Percentiles rank a stretch among this genome's conserved stretches.
Conservation (phyloP, 2,888 invertebrate genomes). For the Drosophila anomalata region DNA sequence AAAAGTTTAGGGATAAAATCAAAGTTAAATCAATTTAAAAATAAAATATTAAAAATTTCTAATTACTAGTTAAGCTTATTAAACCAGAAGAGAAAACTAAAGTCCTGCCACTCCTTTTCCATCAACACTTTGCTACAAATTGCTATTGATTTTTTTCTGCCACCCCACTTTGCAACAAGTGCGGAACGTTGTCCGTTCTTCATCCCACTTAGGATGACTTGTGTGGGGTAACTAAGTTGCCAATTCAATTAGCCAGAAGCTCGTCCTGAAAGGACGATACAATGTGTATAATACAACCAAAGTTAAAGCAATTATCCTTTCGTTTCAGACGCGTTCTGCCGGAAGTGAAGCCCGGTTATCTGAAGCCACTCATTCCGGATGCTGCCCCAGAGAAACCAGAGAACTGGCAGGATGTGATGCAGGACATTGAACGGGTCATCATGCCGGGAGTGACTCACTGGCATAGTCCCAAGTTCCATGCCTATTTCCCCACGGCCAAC, state of each 20-base stretch:
- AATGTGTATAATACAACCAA: constrained; percentile 23
- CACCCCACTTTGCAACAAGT: constrained; percentile 40
- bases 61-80: no score
- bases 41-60: no score
- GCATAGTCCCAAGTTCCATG: constrained; percentile 98
- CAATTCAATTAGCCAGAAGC: constrained; percentile 53
- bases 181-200: not conserved
- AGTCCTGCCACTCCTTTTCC: not conserved
- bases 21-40: no score
- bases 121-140: constrained; percentile 16
- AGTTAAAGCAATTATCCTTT: constrained; percentile 49
- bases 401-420: constrained; percentile 95
- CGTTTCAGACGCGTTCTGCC: constrained; percentile 92
- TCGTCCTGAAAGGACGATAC: constrained; percentile 36
- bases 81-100: no score
- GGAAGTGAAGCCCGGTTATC: constrained; percentile 96
- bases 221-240: constrained; percentile 31
- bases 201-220: not conserved
- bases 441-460: constrained; percentile 99
- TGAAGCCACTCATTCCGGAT: constrained; percentile 93
- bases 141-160: constrained; percentile 39
- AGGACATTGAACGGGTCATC: constrained; percentile 96
- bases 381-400: constrained; percentile 93
- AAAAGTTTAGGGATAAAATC: no score
- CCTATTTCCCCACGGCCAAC: constrained; percentile 97